Evolutionary conservation across 2,888 invertebrate species (phyloP).

Genomic region (Diadegma fenestrale): DNA sequence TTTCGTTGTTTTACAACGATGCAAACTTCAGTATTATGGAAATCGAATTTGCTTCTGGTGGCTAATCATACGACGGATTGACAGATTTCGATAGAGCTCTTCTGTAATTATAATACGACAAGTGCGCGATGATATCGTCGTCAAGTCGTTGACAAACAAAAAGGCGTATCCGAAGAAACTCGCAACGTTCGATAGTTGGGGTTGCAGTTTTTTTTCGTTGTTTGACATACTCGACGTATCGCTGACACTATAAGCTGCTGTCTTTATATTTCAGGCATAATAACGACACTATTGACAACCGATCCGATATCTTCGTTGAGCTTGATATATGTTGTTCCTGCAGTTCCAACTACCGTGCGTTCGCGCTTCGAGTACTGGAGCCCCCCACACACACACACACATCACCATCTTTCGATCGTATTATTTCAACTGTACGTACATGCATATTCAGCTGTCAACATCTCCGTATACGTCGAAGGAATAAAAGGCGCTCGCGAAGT

Average conservation of each 20-base stretch:
- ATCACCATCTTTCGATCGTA: slow-evolving; percentile 30
- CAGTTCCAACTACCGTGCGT: slow-evolving; percentile 48
- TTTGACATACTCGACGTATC: slow-evolving; percentile 41
- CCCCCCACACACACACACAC: slow-evolving; percentile 31
- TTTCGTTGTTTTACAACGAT: too few species aligned
- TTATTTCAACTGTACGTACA: slow-evolving; percentile 20
- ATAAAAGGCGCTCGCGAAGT: slow-evolving; percentile 57
- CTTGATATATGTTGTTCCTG: slow-evolving; percentile 29
- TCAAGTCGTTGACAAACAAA: neutral
- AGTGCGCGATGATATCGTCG: neutral
- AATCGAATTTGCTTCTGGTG: too few species aligned
- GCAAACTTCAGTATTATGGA: too few species aligned
- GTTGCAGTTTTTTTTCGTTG: slow-evolving; percentile 11
- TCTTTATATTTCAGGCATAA: slow-evolving; percentile 57
- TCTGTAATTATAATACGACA: slow-evolving; percentile 20
- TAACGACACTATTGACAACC: slow-evolving; percentile 65
- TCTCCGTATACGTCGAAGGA: slow-evolving; percentile 46
- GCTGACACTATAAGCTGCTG: slow-evolving; percentile 44
- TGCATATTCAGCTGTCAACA: slow-evolving; percentile 47
- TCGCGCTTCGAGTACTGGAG: neutral
- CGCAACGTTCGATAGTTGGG: neutral
- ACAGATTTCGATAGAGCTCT: slow-evolving; percentile 23
- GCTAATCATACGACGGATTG: slow-evolving; percentile 13
- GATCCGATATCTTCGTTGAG: slow-evolving; percentile 57
- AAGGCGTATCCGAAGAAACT: slow-evolving; percentile 3